Evolutionary conservation across 2,797 vertebrate species (phyloP), one percentile per base, ranked within the genome.

Genomic region (Enteromius trimaculatus): DNA sequence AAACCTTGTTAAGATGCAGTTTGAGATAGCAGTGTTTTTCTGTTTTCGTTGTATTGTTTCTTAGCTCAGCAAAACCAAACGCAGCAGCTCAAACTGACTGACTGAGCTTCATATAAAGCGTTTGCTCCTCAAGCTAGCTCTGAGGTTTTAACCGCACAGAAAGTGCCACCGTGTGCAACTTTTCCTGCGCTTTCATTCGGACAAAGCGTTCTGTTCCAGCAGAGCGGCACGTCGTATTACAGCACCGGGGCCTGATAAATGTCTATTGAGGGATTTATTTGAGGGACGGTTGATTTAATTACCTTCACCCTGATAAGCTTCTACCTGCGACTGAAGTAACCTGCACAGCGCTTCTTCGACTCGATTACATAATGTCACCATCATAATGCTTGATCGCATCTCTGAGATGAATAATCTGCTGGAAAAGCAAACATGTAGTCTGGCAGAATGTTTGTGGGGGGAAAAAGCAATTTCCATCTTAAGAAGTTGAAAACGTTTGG

Each of bases 321-420:
- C 6, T 68, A 75, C 51, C 72, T 58, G 77, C 44, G 8, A 79
- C 77, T 26, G 34, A n/a, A 39, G n/a, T 9, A 21, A 42, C 37
- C 44, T 21, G 37, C 7, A 19, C 16, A 19, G 2, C 60, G 26
- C 8, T 17, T 21, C 90, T 90, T 84, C 85, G 86, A 92, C 86
- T 88, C 85, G 86, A 84, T 89, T 13, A 31, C 55, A 44, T 34
- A 60, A 77, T 19, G 64, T 44, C 34, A 34, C 10, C 9, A 6
- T 68, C 23, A 44, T 42, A 58, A 68, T 23, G 47, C 78, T 39
- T 21, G 47, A 80, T 70, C 13, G 64, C 47, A 31, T 55, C n/a
- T 80, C 26, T 19, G 39, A 23, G 26, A 81, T 62, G 17, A 58
- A 31, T 49, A 11, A 79, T 79, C 68, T 72, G 47, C 53, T 72